Conservation (phyloP, 1,140 invertebrate species). For the Dryas iulia region DNA sequence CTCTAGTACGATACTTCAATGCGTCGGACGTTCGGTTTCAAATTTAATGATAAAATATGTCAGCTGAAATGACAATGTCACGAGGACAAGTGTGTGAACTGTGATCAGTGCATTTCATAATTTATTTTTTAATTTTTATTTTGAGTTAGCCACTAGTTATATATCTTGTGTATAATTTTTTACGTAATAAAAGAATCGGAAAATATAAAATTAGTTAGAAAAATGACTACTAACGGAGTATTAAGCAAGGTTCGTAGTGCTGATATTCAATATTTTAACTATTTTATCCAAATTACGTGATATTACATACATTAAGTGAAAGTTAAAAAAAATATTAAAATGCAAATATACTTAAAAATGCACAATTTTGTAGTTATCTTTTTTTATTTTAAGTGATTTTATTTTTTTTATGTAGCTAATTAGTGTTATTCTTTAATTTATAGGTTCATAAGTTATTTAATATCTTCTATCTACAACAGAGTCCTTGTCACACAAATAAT, state of each 20-base stretch:
- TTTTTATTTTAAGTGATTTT: no score
- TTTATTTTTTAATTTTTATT: background rate
- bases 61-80: background rate
- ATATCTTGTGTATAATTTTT: background rate
- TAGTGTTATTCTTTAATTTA: constrained; percentile 12
- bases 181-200: background rate
- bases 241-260: background rate
- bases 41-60: background rate
- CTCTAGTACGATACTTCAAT: no score
- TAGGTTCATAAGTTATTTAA: constrained; percentile 44
- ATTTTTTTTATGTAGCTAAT: background rate
- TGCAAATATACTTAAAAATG: background rate
- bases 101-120: background rate
- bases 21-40: background rate
- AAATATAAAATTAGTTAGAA: background rate
- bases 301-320: background rate
- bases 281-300: background rate
- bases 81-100: background rate
- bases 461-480: constrained; percentile 47
- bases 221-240: background rate
- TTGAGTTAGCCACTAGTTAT: background rate
- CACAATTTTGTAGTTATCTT: background rate
- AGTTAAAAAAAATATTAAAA: background rate
- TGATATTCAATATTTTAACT: background rate
- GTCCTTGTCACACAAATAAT: constrained; percentile 24